These are phyloP conservation scores for Campodea augens DNA, from an alignment of 1,140 invertebrate species.

Conservation along the genomic window DNA sequence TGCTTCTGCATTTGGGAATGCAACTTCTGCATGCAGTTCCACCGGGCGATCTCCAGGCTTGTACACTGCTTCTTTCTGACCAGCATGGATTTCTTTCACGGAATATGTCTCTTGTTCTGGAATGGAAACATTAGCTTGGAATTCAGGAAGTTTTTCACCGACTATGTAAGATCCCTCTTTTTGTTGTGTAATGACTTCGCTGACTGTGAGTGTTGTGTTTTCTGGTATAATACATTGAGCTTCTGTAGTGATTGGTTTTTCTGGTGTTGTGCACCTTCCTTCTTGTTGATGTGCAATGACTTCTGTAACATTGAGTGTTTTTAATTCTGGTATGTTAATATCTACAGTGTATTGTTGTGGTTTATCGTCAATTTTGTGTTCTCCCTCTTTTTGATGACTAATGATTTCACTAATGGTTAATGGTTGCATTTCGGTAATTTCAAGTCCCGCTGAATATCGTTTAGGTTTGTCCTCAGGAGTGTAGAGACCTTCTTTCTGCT, in stretches of 20 bases:
- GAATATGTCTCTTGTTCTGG: neutral
- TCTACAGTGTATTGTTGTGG: slow-evolving; percentile 29
- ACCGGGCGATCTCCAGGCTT: slow-evolving; percentile 17
- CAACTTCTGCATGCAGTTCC: slow-evolving; percentile 18
- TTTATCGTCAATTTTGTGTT: slow-evolving; percentile 23
- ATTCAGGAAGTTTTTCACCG: neutral
- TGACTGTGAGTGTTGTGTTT: slow-evolving; percentile 28
- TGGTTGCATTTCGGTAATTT: slow-evolving; percentile 28
- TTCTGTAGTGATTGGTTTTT: slow-evolving; percentile 21
- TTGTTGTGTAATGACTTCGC: slow-evolving; percentile 28
- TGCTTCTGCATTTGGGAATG: slow-evolving; percentile 8
- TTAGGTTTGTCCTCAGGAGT: slow-evolving; percentile 21
- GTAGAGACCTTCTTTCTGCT: slow-evolving; percentile 26
- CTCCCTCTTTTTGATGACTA: slow-evolving; percentile 33
- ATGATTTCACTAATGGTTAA: slow-evolving; percentile 30
- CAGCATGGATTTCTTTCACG: slow-evolving; percentile 24
- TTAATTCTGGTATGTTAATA: slow-evolving; percentile 26
- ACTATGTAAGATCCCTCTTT: slow-evolving; percentile 20
- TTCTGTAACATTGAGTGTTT: slow-evolving; percentile 29
- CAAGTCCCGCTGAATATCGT: slow-evolving; percentile 24
- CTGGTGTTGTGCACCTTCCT: slow-evolving; percentile 22
- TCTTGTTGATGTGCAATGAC: slow-evolving; percentile 32
- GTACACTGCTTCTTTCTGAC: slow-evolving; percentile 10
- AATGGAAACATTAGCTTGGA: neutral
- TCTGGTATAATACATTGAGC: slow-evolving; percentile 26